Conservation (phyloP, 1,140 invertebrate species). For the Plodia interpunctella region DNA sequence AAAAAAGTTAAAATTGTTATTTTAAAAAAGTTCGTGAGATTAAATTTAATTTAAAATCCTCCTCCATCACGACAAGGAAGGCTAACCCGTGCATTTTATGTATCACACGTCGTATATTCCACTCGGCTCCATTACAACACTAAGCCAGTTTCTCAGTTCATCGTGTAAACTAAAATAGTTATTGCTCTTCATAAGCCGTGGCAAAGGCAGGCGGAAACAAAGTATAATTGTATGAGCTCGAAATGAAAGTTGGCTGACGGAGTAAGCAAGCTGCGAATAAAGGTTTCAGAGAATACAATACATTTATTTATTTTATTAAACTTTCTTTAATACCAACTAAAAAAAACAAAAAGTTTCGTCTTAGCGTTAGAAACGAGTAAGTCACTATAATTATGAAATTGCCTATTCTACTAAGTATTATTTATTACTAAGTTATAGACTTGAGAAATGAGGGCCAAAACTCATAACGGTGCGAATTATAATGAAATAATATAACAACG, state of each 20-base stretch:
- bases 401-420: too few relatives aligned
- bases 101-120: constrained; percentile 3
- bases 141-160: neutral
- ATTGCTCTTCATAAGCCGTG: constrained; percentile 5
- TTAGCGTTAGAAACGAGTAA: too few relatives aligned
- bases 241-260: neutral
- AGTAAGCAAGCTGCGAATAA: neutral
- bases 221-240: neutral
- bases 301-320: too few relatives aligned
- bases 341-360: too few relatives aligned
- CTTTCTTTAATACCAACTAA: neutral
- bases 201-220: neutral
- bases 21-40: neutral
- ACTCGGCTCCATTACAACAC: neutral
- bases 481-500: too few relatives aligned
- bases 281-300: neutral
- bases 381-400: too few relatives aligned
- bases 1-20: too few relatives aligned
- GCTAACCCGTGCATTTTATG: neutral
- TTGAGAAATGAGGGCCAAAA: too few relatives aligned
- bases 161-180: constrained; percentile 7
- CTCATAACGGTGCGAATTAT: too few relatives aligned
- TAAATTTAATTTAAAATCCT: neutral
- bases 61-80: neutral
- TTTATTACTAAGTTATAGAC: too few relatives aligned